Conservation (phyloP, 2,888 invertebrate species). For the Sipha maydis region DNA sequence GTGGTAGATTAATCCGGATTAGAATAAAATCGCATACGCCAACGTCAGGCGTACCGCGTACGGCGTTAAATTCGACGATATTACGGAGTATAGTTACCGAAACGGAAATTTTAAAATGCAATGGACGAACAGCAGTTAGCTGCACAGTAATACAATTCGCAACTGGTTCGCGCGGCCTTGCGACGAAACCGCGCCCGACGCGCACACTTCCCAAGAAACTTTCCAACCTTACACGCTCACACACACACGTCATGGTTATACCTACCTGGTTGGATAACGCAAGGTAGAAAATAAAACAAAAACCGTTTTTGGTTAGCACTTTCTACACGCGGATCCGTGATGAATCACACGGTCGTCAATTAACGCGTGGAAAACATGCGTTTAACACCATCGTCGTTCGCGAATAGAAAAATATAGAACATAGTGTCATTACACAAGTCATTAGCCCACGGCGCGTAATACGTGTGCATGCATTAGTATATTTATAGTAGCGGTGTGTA, state of each 20-base stretch:
- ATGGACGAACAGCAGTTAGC: not conserved
- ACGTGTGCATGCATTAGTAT: too few species aligned
- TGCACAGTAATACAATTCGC: not conserved
- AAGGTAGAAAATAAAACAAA: not conserved
- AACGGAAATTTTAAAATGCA: constrained; percentile 23
- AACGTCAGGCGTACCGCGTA: not conserved
- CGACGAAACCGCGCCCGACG: constrained; percentile 33
- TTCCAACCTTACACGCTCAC: constrained; percentile 12
- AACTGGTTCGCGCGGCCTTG: constrained; percentile 50
- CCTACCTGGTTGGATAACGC: not conserved
- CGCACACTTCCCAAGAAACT: constrained; percentile 44
- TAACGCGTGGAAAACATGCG: not conserved
- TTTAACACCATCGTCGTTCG: not conserved
- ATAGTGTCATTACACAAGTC: too few species aligned
- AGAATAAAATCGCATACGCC: not conserved
- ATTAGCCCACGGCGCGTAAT: too few species aligned
- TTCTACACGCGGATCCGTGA: not conserved
- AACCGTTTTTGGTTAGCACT: not conserved
- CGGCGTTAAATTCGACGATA: not conserved
- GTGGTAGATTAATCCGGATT: too few species aligned
- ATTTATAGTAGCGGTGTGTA: not conserved
- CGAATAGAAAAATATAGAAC: not conserved
- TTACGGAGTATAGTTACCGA: not conserved
- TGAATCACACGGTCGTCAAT: not conserved
- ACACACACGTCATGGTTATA: not conserved